A percentile compares a stretch with the other conserved stretches of the same genome.
Conservation (phyloP, 2,113 vertebrate species). For the Myotis yumanensis region DNA sequence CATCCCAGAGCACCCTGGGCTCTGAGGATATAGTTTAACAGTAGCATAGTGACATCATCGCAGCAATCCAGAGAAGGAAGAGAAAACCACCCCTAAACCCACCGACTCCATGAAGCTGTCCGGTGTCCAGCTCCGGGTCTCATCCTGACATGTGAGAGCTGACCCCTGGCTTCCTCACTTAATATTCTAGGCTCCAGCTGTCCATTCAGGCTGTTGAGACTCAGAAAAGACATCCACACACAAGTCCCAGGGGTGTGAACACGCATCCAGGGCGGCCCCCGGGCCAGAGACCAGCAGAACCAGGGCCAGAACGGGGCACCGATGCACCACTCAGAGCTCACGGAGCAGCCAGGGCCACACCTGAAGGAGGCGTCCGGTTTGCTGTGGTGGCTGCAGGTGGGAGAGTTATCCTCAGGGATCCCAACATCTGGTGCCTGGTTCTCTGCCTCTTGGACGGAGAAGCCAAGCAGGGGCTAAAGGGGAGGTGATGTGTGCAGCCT, state of each 20-base stretch:
- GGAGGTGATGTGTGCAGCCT: neutral
- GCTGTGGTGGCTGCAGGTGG: neutral
- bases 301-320: too few species aligned
- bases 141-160: rapidly evolving
- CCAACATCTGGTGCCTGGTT: neutral
- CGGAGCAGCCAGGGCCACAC: neutral
- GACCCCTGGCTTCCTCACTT: neutral
- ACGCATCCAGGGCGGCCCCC: neutral
- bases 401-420: rapidly evolving
- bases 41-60: rapidly evolving
- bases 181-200: neutral
- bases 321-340: neutral
- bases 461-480: neutral
- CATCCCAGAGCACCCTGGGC: rapidly evolving
- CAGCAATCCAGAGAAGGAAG: neutral
- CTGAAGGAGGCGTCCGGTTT: neutral
- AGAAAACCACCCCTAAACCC: neutral
- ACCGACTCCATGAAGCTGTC: neutral
- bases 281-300: neutral
- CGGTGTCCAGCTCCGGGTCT: rapidly evolving
- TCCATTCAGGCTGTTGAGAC: neutral
- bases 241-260: too few species aligned
- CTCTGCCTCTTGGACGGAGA: neutral
- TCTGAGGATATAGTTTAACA: neutral
- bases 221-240: rapidly evolving